Conservation (phyloP, 2,797 vertebrate species). For the Epinephelus malabaricus region DNA sequence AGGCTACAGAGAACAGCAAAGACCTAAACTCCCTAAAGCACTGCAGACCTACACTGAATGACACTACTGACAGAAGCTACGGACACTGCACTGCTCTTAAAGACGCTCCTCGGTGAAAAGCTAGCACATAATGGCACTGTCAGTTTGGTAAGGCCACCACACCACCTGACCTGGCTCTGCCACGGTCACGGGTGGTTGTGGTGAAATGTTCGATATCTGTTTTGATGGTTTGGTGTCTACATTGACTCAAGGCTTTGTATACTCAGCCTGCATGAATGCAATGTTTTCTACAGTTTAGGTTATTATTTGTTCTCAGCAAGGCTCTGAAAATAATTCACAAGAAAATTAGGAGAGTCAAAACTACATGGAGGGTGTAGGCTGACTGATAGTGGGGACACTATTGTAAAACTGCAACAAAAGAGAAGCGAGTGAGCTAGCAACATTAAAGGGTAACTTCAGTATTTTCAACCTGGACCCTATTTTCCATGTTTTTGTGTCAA, state of each 20-base stretch:
- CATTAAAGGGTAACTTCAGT: neutral
- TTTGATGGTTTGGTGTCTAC: constrained; percentile 53
- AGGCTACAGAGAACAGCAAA: constrained; percentile 74
- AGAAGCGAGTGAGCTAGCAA: constrained; percentile 13
- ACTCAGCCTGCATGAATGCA: constrained; percentile 44
- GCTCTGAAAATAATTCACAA: constrained; percentile 14
- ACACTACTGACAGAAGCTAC: constrained; percentile 75
- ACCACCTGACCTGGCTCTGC: constrained; percentile 44
- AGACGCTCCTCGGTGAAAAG: constrained; percentile 51
- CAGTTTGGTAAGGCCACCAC: constrained; percentile 71
- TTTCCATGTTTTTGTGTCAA: no score
- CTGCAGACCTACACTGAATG: constrained; percentile 59
- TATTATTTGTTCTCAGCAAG: constrained; percentile 37
- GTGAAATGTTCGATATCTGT: constrained; percentile 22
- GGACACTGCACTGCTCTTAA: constrained; percentile 66
- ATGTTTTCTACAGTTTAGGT: constrained; percentile 56
- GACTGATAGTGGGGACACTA: constrained; percentile 29
- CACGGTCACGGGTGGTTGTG: constrained; percentile 52
- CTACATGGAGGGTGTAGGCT: constrained; percentile 9
- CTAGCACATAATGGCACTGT: constrained; percentile 65
- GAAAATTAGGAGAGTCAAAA: neutral
- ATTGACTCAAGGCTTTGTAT: constrained; percentile 40
- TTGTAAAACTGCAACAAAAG: constrained; percentile 30
- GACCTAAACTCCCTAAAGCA: constrained; percentile 68
- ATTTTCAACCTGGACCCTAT: no score